These are phyloP conservation scores for Armadillidium nasatum DNA, from an alignment of 1,140 invertebrate genomes.

Conservation along the genomic window DNA sequence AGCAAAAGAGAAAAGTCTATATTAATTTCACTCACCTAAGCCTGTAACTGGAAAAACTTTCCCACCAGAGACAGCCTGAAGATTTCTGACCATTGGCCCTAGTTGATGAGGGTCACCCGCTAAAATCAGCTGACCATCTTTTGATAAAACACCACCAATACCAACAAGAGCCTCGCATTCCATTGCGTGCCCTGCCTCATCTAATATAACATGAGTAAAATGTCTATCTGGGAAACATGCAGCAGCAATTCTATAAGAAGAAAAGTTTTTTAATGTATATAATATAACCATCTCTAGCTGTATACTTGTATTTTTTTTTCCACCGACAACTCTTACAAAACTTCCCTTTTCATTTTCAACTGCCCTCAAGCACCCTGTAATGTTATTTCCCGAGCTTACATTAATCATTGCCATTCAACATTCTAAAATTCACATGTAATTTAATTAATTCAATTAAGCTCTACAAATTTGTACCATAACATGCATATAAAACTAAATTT, in stretches of 20 bases:
- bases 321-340: too few relatives aligned
- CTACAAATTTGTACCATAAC: too few relatives aligned
- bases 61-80: not conserved
- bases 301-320: too few relatives aligned
- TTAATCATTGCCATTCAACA: too few relatives aligned
- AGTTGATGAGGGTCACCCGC: not conserved
- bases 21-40: not conserved
- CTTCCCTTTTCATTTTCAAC: too few relatives aligned
- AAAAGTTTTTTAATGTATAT: not conserved
- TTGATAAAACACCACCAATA: not conserved
- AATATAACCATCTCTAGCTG: too few relatives aligned
- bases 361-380: too few relatives aligned
- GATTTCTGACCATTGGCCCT: not conserved
- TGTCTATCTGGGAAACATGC: constrained; percentile 50
- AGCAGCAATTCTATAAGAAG: not conserved
- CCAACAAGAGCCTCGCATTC: constrained; percentile 72
- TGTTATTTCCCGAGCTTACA: too few relatives aligned
- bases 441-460: too few relatives aligned
- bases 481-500: too few relatives aligned
- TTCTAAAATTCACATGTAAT: too few relatives aligned
- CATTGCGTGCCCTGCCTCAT: constrained; percentile 85
- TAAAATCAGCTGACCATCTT: not conserved
- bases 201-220: constrained; percentile 82
- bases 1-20: too few relatives aligned
- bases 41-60: not conserved